Evolutionary conservation across 1,140 invertebrate genomes (phyloP), one percentile per base, ranked within the genome.

Genomic region (Cotesia glomerata): DNA sequence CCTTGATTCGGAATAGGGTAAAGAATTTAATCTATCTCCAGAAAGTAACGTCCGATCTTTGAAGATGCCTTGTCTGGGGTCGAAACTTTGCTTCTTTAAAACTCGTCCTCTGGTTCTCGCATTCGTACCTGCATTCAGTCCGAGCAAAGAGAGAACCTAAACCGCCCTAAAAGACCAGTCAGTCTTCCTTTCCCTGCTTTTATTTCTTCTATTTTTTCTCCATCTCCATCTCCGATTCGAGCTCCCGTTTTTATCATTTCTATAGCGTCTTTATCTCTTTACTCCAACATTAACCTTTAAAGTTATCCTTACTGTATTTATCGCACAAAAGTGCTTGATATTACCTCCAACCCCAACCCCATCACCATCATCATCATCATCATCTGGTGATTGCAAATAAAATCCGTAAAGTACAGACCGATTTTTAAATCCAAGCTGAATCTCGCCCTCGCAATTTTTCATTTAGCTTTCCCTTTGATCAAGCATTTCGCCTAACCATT

Each of bases 381-480:
- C 7, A 45, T 45, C 11, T 45, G 7, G 2, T 39, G 7, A 9
- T 45, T 2, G 2, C 11, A 45, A 45, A 45, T 45, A 45, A 45
- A 45, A 45, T 45, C 5, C 11, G 39, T 45, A 45, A 45, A 7
- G 39, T 45, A 62, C 34, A 39, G 59, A 13, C 8, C 11, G 59
- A 62, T 62, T 62, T 45, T 62, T 35, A 35, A 62, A 62, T 34
- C 59, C 26, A 16, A 62, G 13, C 35, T 39, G 1, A 13, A 62
- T n/a, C 69, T 54, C 18, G 9, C 16, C 56, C 66, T 65, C 54
- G 52, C 66, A 35, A 51, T 56, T 51, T 56, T 70, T 52, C 68
- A 74, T 69, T 74, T 74, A 71, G 61, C 52, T 49, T 70, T 66
- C 67, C 14, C 68, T 74, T 74, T 74, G 72, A 74, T 74, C 72